A percentile compares a stretch with the other conserved stretches of the same genome.
These are phyloP conservation scores for Thymelicus sylvestris DNA, from an alignment of 2,888 invertebrate genomes.

Conservation along the genomic window DNA sequence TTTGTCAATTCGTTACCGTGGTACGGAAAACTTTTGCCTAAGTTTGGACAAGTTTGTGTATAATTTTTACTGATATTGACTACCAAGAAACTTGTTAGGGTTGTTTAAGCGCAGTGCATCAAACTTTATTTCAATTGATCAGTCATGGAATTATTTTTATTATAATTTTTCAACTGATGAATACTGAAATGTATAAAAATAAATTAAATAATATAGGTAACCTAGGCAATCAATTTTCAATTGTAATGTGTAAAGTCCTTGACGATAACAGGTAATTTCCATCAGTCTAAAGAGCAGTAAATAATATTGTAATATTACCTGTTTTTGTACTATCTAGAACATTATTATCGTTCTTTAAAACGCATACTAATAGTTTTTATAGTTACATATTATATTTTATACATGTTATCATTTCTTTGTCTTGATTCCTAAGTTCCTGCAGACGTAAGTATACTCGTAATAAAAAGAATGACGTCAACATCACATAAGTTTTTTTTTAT, in stretches of 20 bases:
- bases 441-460: background rate
- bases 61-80: conserved; percentile 3
- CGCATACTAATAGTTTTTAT: background rate
- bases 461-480: conserved; percentile 3
- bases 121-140: background rate
- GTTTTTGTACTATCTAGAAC: background rate
- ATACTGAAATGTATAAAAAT: too few species aligned
- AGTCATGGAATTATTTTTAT: background rate
- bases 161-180: too few species aligned
- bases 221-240: conserved; percentile 1
- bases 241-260: background rate
- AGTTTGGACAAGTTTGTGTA: background rate
- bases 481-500: background rate
- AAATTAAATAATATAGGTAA: background rate
- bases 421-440: background rate
- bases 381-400: background rate
- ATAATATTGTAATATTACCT: background rate
- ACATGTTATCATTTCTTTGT: background rate
- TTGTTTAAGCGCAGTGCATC: background rate
- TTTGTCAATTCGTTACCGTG: background rate
- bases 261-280: conserved; percentile 8
- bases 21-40: background rate
- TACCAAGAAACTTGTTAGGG: background rate
- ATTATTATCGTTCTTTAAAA: background rate
- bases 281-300: background rate